phyloP scores from a whole-genome alignment of 2,797 vertebrate genomes.

The Chelon auratus region DNA sequence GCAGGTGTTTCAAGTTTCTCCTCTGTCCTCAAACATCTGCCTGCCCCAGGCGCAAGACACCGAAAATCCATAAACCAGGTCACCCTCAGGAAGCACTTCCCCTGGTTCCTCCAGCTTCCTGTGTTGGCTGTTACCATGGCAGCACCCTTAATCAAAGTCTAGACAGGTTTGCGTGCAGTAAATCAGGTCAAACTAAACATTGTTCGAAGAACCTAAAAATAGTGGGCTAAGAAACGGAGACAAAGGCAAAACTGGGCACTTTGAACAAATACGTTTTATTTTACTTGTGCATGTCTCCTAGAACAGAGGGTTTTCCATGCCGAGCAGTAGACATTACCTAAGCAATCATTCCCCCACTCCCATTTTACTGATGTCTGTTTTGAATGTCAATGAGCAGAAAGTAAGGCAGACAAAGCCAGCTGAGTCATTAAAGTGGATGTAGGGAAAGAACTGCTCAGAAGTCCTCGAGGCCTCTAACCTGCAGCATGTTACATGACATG shows the following conservation, averaged over 20 bases:
- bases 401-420: slow-evolving; percentile 37
- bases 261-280: slow-evolving; percentile 42
- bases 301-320: slow-evolving; percentile 69
- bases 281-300: slow-evolving; percentile 31
- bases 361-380: slow-evolving; percentile 65
- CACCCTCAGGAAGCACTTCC: slow-evolving; percentile 47
- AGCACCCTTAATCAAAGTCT: slow-evolving; percentile 56
- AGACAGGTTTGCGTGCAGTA: slow-evolving; percentile 59
- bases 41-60: slow-evolving; percentile 29
- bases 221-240: slow-evolving; percentile 13
- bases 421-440: slow-evolving; percentile 61
- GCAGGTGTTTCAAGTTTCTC: slow-evolving; percentile 5
- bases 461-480: slow-evolving; percentile 4
- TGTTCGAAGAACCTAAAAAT: slow-evolving; percentile 36
- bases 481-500: not conserved
- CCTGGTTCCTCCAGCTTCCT: slow-evolving; percentile 54
- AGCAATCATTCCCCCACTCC: slow-evolving; percentile 59
- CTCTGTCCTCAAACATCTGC: slow-evolving; percentile 35
- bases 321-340: slow-evolving; percentile 82
- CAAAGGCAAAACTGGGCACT: slow-evolving; percentile 8
- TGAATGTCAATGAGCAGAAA: slow-evolving; percentile 69
- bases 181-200: slow-evolving; percentile 61
- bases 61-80: slow-evolving; percentile 53
- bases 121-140: slow-evolving; percentile 52
- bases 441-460: slow-evolving; percentile 42